Base-by-base conservation (phyloP, 2,113 vertebrate genomes). In the Mobula birostris region DNA sequence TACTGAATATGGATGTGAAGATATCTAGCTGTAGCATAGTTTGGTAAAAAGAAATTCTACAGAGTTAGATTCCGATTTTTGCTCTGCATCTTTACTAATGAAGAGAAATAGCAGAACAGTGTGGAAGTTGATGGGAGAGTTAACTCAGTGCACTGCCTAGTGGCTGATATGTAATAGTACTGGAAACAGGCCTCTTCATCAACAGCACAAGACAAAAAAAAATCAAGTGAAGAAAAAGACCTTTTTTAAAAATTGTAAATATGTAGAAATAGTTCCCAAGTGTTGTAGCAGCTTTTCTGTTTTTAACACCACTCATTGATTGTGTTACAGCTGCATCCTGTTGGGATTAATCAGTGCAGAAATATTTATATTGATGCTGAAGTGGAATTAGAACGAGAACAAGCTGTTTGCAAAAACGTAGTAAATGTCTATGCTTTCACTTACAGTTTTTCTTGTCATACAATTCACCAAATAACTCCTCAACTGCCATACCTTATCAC, bases 81-180 rank as follows among this genome's bases (percentile, higher is more conserved):
- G 8, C 68, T 70, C 1, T 72, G 68, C 21, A 74, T 74, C n/a
- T 36, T 19, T 36, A 68, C 15, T 36, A 1, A 40, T 91, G 2
- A 8, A 2, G 36, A 91, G 29, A 15, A 61, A 87, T 61, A 87
- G 56, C 24, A 7, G 2, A 61, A 19, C 11, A n/a, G 61, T 15
- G 63, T 36, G 88, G 66, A 91, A 36, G n/a, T 70, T 32, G 88
- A 66, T 21, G 68, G 36, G 32, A 72, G 48, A 93, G 27, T 88
- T 27, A 72, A 93, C 90, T 72, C 90, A 40, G 19, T 93, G 68
- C 90, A 74, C 90, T 72, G 63, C 90, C 90, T 93, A 93, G 90
- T 93, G 90, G 90, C 90, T 93, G 32, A 21, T 93, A 40, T 70
- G 29, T 21, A 87, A 61, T 66, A 63, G 58, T 66, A 74, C 36